Percentiles rank a stretch among this genome's conserved stretches.
phyloP scores from a whole-genome alignment of 2,113 vertebrate species.

The Thymallus thymallus region DNA sequence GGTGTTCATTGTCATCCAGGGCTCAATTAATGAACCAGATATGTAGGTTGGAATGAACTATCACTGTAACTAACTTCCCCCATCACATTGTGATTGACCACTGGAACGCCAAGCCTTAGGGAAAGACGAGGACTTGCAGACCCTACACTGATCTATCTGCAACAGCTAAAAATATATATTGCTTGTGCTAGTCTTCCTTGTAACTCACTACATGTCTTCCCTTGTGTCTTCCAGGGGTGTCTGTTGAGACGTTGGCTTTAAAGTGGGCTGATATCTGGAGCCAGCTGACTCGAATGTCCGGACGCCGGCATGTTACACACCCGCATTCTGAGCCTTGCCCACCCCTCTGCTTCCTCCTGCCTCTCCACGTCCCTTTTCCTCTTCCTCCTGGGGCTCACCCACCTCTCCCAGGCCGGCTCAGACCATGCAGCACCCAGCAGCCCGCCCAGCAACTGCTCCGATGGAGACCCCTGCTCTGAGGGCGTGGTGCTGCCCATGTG shows the following conservation, averaged over 20 bases:
- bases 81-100: neutral
- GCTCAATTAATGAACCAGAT: neutral
- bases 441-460: constrained; percentile 64
- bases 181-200: neutral
- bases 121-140: no score
- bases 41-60: neutral
- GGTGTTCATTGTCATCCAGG: neutral
- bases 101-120: neutral
- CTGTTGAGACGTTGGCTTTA: neutral
- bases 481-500: constrained; percentile 82
- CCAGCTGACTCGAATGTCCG: constrained; percentile 13
- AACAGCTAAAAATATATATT: neutral
- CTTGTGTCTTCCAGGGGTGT: constrained; percentile 28
- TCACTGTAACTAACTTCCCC: neutral
- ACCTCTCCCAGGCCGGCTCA: constrained; percentile 56
- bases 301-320: constrained; percentile 52
- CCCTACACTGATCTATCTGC: no score
- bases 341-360: constrained; percentile 36
- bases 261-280: constrained; percentile 6
- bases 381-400: constrained; percentile 64
- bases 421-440: constrained; percentile 26
- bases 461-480: constrained; percentile 71
- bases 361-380: constrained; percentile 59
- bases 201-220: neutral
- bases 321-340: constrained; percentile 38